A percentile compares a stretch with the other conserved stretches of the same genome.
phyloP scores from a whole-genome alignment of 2,888 invertebrate genomes.

The Cataglyphis albicans region DNA sequence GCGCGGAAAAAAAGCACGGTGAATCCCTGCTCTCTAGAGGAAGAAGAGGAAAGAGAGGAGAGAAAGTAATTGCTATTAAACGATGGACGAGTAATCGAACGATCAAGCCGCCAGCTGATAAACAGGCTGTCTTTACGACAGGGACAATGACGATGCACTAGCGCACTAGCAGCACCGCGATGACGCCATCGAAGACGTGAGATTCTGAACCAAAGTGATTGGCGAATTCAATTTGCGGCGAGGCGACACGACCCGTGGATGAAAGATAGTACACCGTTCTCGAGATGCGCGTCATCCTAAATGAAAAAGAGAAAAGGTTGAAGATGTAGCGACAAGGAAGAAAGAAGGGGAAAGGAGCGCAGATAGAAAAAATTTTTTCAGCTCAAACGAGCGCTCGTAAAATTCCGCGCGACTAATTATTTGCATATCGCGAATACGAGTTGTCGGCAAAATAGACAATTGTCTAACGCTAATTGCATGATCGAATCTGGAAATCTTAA shows the following conservation, averaged over 20 bases:
- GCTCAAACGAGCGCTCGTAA: slow-evolving; percentile 72
- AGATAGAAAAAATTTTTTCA: not conserved
- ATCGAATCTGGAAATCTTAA: slow-evolving; percentile 71
- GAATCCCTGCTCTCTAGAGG: slow-evolving; percentile 45
- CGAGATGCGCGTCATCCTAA: slow-evolving; percentile 23
- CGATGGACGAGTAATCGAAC: slow-evolving; percentile 67
- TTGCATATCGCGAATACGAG: slow-evolving; percentile 59
- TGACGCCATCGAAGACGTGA: slow-evolving; percentile 19
- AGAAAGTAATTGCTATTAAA: slow-evolving; percentile 75
- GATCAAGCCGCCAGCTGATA: slow-evolving; percentile 67
- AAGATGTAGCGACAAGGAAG: not conserved
- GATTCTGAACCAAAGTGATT: slow-evolving; percentile 45
- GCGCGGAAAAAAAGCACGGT: slow-evolving; percentile 11
- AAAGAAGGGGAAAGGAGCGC: not conserved
- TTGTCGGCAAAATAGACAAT: slow-evolving; percentile 75
- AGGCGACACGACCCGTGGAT: not conserved
- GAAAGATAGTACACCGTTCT: slow-evolving; percentile 64
- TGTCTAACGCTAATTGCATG: slow-evolving; percentile 76
- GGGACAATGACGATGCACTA: slow-evolving; percentile 48
- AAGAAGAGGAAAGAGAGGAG: not conserved
- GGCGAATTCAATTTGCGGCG: slow-evolving; percentile 65
- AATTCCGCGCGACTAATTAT: slow-evolving; percentile 78
- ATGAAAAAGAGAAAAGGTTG: slow-evolving; percentile 30
- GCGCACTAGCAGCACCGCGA: slow-evolving; percentile 18
- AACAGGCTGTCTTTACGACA: slow-evolving; percentile 68